A percentile compares a stretch with the other conserved stretches of the same genome.
These are phyloP conservation scores for Apodemia mormo DNA, from an alignment of 2,888 invertebrate genomes.

Conservation along the genomic window DNA sequence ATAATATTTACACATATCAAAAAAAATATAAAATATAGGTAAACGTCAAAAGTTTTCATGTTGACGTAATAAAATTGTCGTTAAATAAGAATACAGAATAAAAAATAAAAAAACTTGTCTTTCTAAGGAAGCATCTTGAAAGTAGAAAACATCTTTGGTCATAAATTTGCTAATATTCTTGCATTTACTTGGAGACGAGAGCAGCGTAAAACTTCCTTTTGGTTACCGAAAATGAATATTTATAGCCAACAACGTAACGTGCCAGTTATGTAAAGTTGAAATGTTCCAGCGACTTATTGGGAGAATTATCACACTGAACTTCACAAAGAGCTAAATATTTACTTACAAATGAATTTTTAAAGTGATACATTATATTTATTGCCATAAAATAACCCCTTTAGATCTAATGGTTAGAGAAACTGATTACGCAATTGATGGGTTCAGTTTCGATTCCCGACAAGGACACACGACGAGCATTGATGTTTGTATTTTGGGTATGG, in stretches of 20 bases:
- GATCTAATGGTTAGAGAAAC: no score
- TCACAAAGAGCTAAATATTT: not conserved
- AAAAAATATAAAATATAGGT: no score
- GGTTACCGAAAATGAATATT: constrained; percentile 78
- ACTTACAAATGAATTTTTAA: not conserved
- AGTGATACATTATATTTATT: constrained; percentile 14
- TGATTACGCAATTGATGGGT: no score
- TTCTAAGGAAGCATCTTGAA: constrained; percentile 47
- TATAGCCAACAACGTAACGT: constrained; percentile 71
- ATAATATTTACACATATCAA: no score
- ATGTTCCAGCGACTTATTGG: constrained; percentile 67
- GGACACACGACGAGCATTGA: no score
- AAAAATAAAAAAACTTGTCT: constrained; percentile 47
- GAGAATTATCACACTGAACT: constrained; percentile 9
- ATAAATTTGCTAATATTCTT: constrained; percentile 77
- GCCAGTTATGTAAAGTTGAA: constrained; percentile 77
- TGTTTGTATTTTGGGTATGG: no score
- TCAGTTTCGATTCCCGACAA: no score
- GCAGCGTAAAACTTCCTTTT: constrained; percentile 72
- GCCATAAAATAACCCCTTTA: no score
- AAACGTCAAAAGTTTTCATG: not conserved
- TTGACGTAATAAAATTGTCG: constrained; percentile 4
- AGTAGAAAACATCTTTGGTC: constrained; percentile 64
- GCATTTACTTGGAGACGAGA: constrained; percentile 60
- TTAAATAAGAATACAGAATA: constrained; percentile 16